A percentile compares a stretch with the other conserved stretches of the same genome.
phyloP scores from a whole-genome alignment of 2,888 invertebrate species.

The Glaucopsyche alexis region DNA sequence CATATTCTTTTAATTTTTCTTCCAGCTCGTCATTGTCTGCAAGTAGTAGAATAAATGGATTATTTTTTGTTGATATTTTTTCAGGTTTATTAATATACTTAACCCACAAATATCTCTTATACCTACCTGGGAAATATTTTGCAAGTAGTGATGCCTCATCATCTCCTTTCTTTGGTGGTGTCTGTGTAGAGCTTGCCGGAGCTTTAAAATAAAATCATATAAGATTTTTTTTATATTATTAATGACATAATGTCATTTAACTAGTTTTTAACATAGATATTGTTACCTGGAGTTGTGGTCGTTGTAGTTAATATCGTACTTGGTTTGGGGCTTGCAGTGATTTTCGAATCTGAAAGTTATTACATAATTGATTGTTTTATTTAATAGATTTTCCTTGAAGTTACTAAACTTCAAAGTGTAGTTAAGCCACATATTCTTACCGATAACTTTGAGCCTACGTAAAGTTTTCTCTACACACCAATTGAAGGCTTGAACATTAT shows the following conservation, averaged over 20 bases:
- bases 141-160: not conserved
- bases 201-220: not conserved
- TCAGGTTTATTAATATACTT: too few relatives aligned
- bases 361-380: not conserved
- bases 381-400: not conserved
- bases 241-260: not conserved
- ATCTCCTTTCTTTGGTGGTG: not conserved
- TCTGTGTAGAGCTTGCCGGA: not conserved
- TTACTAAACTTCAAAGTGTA: too few relatives aligned
- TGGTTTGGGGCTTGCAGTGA: not conserved
- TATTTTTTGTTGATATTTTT: not conserved
- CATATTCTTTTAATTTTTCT: constrained; percentile 59
- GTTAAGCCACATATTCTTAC: constrained; percentile 46
- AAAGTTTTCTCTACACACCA: constrained; percentile 70
- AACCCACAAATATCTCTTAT: not conserved
- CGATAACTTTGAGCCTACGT: constrained; percentile 56
- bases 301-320: not conserved
- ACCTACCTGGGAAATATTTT: constrained; percentile 48
- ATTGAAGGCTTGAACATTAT: constrained; percentile 50
- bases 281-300: not conserved
- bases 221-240: not conserved
- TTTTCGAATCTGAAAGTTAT: constrained; percentile 38
- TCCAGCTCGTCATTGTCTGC: constrained; percentile 68
- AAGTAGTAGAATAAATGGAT: constrained; percentile 38
- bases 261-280: too few relatives aligned